Base-by-base conservation (phyloP, 2,888 invertebrate genomes). In the Morpho deidamia region DNA sequence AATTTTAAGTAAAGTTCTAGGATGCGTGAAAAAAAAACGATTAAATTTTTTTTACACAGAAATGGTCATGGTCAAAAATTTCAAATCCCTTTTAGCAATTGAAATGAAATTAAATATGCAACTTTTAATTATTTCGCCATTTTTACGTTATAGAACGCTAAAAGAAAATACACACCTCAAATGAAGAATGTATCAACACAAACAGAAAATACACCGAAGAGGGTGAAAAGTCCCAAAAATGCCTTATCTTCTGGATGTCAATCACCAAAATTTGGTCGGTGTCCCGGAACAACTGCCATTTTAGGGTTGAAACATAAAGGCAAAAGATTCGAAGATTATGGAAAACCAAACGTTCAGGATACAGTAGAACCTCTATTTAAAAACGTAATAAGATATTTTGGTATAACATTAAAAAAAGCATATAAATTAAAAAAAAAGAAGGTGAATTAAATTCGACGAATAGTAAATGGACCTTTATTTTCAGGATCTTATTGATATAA, bases 401-500 rank as follows among this genome's bases (percentile, higher is more conserved):
- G 38, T 11, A 33, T 11, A 39, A 9, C 7, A 11, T 39, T 11
- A n/a, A 10, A 11, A 39, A 39, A 11, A 10, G 39, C 39, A 9
- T 37, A 7, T 37, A 10, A 7, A 4, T 35, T 39, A 11, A 4
- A 39, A 39, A 39, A 7, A 4, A 11, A 39, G 39, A 39, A 39
- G n/a, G 3, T 37, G 35, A 2, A 37, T 37, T 37, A 7, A 37
- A 37, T 37, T 37, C 35, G 4, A 37, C 3, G 4, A 7, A 37
- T 5, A 23, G 23, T 2, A 23, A 37, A 8, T 54, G 23, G 7
- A 42, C 10, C 43, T 39, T 55, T 60, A 7, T 63, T 72, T 72
- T 56, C 70, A 85, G 84, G 78, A 80, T 53, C 59, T 82, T 54
- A 67, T 80, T 50, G 65, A 80, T 50, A 72, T 78, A 41, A 76